Evolutionary conservation across 2,888 invertebrate genomes (phyloP), one percentile per base, ranked within the genome.

Genomic region (Parapristionchus giblindavisi): DNA sequence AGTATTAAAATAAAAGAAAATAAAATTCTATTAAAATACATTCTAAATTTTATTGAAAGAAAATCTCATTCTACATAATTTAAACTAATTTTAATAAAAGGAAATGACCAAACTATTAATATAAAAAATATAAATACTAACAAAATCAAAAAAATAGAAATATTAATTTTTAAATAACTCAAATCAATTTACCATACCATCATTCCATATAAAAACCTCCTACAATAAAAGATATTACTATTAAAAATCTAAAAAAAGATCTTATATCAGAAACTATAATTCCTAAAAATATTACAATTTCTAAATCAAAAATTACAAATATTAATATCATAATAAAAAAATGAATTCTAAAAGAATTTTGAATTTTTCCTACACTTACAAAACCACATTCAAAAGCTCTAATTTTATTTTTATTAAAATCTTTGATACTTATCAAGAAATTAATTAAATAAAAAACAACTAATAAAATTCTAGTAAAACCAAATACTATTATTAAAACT

Each of bases 41-140:
- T 77, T 79, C 80, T 82, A 81, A 80, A 81, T 60, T 81, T 82
- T 68, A 82, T 76, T 48, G 77, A 78, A 66, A 82, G 77, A 79
- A 82, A 82, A 70, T 80, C 78, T 51, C 81, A 82, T 38, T 82
- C 81, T 36, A 82, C 76, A 8, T 78, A 58, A 80, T 29, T 80
- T 79, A 93, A 92, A 89, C 93, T 92, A 89, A 93, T 88, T 78
- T 92, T 92, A 75, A 78, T 71, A 40, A 63, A 61, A 21, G 78
- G 78, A 38, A 77, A 76, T 43, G 60, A 38, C 51, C 76, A 77
- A 66, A 77, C 76, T 34, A 74, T 68, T 29, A 80, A 63, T 34
- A 72, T 51, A 58, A 77, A 73, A 65, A 78, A 75, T 58, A 81
- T 73, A 79, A 79, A 81, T 56, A 80, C n/a, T 52, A 79, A 65